Evolutionary conservation across 2,888 invertebrate species (phyloP).

Genomic region (Agrotis ipsilon): DNA sequence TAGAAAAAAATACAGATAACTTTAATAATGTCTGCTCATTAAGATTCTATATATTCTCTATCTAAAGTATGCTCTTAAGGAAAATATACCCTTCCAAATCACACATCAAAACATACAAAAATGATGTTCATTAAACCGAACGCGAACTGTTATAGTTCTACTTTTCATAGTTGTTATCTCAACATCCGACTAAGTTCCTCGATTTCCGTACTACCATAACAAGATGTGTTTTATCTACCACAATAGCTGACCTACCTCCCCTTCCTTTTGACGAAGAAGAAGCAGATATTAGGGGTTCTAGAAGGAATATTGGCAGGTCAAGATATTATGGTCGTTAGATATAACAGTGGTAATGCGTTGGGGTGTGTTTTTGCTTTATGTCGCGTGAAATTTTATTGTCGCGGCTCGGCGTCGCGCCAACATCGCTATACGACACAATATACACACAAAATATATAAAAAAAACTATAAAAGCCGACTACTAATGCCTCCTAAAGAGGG

Average conservation of each 20-base stretch:
- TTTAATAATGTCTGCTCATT: no score
- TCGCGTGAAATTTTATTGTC: slow-evolving; percentile 90
- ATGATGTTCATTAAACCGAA: slow-evolving; percentile 64
- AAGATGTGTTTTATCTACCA: slow-evolving; percentile 84
- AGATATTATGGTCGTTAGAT: slow-evolving; percentile 76
- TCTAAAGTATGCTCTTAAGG: neutral
- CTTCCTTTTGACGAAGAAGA: slow-evolving; percentile 27
- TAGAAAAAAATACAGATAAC: no score
- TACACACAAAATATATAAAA: slow-evolving; percentile 50
- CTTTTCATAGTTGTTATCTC: slow-evolving; percentile 85
- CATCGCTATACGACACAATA: slow-evolving; percentile 49
- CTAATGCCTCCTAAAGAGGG: slow-evolving; percentile 48
- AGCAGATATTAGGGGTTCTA: slow-evolving; percentile 45
- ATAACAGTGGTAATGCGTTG: slow-evolving; percentile 85
- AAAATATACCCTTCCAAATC: slow-evolving; percentile 6
- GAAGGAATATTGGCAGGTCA: slow-evolving; percentile 69
- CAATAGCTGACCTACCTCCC: slow-evolving; percentile 66
- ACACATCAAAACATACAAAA: slow-evolving; percentile 45
- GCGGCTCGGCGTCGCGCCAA: slow-evolving; percentile 74
- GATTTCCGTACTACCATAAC: slow-evolving; percentile 86
- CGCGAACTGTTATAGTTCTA: slow-evolving; percentile 79
- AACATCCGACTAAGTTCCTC: slow-evolving; percentile 83
- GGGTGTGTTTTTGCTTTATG: slow-evolving; percentile 91
- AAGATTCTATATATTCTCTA: neutral
- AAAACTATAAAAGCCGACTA: slow-evolving; percentile 39